Evolutionary conservation across 2,888 invertebrate genomes (phyloP), one percentile per base, ranked within the genome.

Genomic region (Sicus ferrugineus): DNA sequence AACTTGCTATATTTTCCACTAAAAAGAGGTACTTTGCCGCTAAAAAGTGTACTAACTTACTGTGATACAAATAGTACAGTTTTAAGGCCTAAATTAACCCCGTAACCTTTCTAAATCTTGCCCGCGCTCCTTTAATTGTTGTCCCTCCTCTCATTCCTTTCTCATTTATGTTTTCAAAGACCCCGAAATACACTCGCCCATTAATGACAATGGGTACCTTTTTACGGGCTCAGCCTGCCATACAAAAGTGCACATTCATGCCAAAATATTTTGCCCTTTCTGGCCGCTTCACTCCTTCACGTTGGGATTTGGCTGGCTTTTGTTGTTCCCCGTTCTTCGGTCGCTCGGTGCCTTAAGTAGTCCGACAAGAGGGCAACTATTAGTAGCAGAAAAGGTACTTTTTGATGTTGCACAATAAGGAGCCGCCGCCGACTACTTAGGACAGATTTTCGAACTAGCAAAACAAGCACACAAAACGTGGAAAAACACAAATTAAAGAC

Each of bases 371-470:
- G 70, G 70, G 68, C 67, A 58, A 70, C 73, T 70, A 70, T 72
- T 64, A 69, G 50, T 42, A 21, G 21, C 30, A 63, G 21, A 30
- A 69, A 48, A 52, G 34, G 21, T 23, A 31, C 54, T 31, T 59
- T 70, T 76, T 79, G 77, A 79, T 73, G 77, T 79, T 79, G 76
- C 79, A 79, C 79, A 79, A 79, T 77, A 72, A 67, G 56, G 63
- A 66, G 66, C 71, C 70, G 76, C 73, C 71, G 73, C 69, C 71
- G 54, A 42, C 56, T 52, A 58, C 52, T 50, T 52, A 54, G 34
- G 65, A 11, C 34, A 7, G 34, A 26, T 54, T 52, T 38, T 19
- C 0, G 64, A 38, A 30, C 26, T 59, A 59, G 11, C 46, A 62
- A 46, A 21, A 63, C 31, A 42, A 48, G 30, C 11, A n/a, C 14